Conservation (phyloP, 2,797 vertebrate genomes). For the Anas georgica region DNA sequence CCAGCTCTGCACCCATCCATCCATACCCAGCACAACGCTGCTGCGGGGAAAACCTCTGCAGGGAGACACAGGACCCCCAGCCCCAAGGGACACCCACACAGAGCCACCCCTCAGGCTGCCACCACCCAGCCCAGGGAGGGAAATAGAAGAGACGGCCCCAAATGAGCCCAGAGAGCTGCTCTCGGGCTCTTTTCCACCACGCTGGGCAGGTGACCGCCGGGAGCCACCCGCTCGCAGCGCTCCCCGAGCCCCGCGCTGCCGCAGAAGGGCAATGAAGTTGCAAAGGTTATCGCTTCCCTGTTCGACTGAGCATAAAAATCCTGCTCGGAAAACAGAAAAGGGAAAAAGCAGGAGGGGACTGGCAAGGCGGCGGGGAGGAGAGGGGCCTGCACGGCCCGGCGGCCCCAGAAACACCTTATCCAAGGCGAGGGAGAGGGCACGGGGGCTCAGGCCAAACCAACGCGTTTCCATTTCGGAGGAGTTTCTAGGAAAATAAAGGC, state of each 20-base stretch:
- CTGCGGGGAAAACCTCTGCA: too few species aligned
- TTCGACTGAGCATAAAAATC: constrained; percentile 14
- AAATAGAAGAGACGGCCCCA: not conserved
- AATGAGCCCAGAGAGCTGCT: not conserved
- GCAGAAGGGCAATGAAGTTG: not conserved
- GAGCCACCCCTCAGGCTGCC: not conserved
- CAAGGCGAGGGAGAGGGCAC: accelerated
- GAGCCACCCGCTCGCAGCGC: not conserved
- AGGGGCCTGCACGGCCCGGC: accelerated
- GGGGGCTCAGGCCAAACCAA: not conserved
- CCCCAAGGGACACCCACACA: accelerated
- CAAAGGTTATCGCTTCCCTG: constrained; percentile 12
- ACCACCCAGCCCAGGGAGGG: not conserved
- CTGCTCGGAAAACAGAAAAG: not conserved
- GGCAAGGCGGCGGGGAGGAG: accelerated
- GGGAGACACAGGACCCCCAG: too few species aligned
- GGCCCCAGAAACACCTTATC: not conserved
- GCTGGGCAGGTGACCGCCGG: not conserved
- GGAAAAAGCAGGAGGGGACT: not conserved
- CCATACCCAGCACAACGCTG: too few species aligned
- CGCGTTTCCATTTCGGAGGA: not conserved
- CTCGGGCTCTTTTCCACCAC: accelerated
- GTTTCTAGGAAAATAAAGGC: constrained; percentile 16
- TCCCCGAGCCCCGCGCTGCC: not conserved
- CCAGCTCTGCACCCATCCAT: too few species aligned